Evolutionary conservation across 2,113 vertebrate species (phyloP).

Genomic region (Pipa parva): DNA sequence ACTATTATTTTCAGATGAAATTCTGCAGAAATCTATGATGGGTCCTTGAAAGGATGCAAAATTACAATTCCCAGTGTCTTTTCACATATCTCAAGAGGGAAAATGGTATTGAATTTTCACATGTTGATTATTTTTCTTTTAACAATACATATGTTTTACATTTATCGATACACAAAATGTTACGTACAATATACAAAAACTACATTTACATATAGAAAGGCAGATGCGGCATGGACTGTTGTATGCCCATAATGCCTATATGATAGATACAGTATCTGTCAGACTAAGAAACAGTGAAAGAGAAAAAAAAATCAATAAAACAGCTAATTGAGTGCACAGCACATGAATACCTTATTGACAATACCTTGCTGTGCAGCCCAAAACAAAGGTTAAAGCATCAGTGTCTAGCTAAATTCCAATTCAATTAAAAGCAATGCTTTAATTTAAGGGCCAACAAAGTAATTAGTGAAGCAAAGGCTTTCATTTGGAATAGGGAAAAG

Average conservation of each 20-base stretch:
- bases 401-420: neutral
- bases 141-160: too few species aligned
- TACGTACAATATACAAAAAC: too few species aligned
- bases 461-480: neutral
- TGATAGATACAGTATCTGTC: neutral
- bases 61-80: neutral
- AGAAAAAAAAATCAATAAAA: neutral
- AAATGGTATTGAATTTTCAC: neutral
- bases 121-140: too few species aligned
- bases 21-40: conserved; percentile 1
- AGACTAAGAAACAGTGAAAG: neutral
- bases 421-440: neutral
- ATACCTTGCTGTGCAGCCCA: neutral
- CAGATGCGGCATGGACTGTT: too few species aligned
- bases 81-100: neutral
- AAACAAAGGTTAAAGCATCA: neutral
- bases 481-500: too few species aligned
- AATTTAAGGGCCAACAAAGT: neutral
- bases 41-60: neutral
- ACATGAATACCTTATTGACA: neutral
- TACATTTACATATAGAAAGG: too few species aligned
- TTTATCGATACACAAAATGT: too few species aligned
- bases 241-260: neutral
- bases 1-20: conserved; percentile 23
- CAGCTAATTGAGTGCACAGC: neutral